Evolutionary conservation across 2,888 invertebrate genomes (phyloP).

Genomic region (Melanostoma scalare): DNA sequence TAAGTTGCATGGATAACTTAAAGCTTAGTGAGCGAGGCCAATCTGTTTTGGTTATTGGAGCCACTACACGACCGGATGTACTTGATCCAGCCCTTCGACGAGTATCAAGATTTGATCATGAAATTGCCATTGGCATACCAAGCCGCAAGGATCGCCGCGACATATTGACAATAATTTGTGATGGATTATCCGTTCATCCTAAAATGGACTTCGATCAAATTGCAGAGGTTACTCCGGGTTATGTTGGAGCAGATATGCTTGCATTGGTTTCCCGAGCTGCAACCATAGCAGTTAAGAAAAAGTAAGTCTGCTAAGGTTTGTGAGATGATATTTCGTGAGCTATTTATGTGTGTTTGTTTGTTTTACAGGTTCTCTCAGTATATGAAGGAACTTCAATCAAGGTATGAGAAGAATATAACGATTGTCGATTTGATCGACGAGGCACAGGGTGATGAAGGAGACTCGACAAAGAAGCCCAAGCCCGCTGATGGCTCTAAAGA

Average conservation of each 20-base stretch:
- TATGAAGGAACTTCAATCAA: conserved; percentile 78
- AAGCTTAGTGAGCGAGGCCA: conserved; percentile 80
- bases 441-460: conserved; percentile 71
- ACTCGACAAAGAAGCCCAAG: no score
- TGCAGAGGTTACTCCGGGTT: conserved; percentile 95
- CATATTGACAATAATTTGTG: conserved; percentile 89
- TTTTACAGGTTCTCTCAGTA: conserved; percentile 77
- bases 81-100: conserved; percentile 95
- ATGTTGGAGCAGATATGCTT: conserved; percentile 96
- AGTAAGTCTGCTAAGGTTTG: conserved; percentile 70
- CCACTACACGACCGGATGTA: conserved; percentile 95
- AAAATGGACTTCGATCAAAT: conserved; percentile 88
- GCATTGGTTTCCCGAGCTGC: conserved; percentile 94
- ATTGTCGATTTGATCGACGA: conserved; percentile 81
- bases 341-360: neutral
- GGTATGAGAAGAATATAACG: conserved; percentile 78
- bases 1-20: conserved; percentile 91
- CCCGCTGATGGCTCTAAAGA: conserved; percentile 14
- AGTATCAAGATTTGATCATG: conserved; percentile 96
- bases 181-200: conserved; percentile 86
- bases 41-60: conserved; percentile 91
- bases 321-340: neutral
- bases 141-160: conserved; percentile 90
- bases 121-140: conserved; percentile 96
- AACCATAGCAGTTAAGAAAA: conserved; percentile 91